Base-by-base conservation (phyloP, 2,113 vertebrate genomes). In the Pelobates fuscus region DNA sequence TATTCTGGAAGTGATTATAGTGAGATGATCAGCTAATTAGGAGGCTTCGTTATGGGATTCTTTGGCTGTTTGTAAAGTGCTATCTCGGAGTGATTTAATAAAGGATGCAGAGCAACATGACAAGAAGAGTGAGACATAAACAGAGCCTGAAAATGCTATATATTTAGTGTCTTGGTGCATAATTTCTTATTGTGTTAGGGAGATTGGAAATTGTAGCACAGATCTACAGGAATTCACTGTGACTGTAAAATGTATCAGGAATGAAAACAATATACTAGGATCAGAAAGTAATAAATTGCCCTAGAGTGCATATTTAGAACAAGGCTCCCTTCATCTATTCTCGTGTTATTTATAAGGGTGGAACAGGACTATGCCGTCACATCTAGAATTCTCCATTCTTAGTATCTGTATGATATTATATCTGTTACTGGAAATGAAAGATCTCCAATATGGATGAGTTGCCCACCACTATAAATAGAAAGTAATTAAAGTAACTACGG, bases 11-110 rank as follows among this genome's bases (percentile, higher is more conserved):
- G 62, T 75, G 71, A 75, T 67, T 75, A 75, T 75, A 67, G 52
- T 49, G 30, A 59, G 72, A 75, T 75, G 72, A 75, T 75, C 62
- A 58, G 72, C 63, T 67, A 75, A 75, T 75, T 75, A 75, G 72
- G 23, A 44, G 62, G 24, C 54, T 75, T 58, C 37, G 54, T 67
- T 67, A 75, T 75, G 54, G 72, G 23, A 59, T 75, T 44, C 63
- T 67, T 27, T 75, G 63, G 63, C 72, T 67, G 49, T 67, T 75
- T 73, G 52, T 65, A 57, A 75, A 75, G 63, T 75, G 62, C 67
- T 75, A 75, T 67, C 63, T 66, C 20, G 3, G 32, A 75, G 54
- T 75, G 63, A 75, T 67, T 75, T 75, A 59, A 67, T 75, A 67
- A 67, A 44, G 72, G 32, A 59, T 21, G 60, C 44, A 73, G 32